A percentile compares a stretch with the other conserved stretches of the same genome.
phyloP scores from a whole-genome alignment of 2,888 invertebrate species.

The Ligdia adustata region DNA sequence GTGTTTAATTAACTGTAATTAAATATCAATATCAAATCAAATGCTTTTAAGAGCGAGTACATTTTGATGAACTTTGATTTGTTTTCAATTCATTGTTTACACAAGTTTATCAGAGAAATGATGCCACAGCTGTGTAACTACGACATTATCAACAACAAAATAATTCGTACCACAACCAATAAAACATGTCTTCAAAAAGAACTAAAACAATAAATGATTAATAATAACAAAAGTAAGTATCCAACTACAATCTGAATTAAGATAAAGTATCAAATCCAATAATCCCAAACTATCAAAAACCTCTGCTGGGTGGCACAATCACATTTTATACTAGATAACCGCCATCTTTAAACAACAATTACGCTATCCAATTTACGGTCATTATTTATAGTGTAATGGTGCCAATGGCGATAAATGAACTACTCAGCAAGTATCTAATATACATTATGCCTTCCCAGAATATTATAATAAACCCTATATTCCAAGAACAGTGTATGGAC shows the following conservation, averaged over 20 bases:
- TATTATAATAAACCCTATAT: constrained; percentile 13
- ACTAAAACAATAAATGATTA: no score
- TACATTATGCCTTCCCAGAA: constrained; percentile 18
- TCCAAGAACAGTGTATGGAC: constrained; percentile 3
- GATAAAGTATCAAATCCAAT: no score
- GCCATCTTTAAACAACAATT: constrained; percentile 37
- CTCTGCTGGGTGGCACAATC: constrained; percentile 36
- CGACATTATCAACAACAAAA: no score
- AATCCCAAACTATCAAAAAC: no score
- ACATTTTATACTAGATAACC: constrained; percentile 45
- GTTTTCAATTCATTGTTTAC: constrained; percentile 13
- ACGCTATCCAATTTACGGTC: constrained; percentile 54
- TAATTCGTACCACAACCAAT: no score
- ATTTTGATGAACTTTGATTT: constrained; percentile 19
- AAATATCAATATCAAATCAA: no score
- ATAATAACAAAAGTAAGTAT: no score
- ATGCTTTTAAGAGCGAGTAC: background rate
- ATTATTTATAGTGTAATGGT: constrained; percentile 48
- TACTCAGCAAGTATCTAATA: constrained; percentile 19
- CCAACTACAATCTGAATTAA: no score
- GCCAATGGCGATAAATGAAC: constrained; percentile 37
- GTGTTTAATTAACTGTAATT: no score
- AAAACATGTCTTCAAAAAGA: no score
- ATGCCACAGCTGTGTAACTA: constrained; percentile 10
- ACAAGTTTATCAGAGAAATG: constrained; percentile 12